A percentile compares a stretch with the other conserved stretches of the same genome.
Conservation (phyloP, 2,113 vertebrate genomes). For the Axis porcinus region DNA sequence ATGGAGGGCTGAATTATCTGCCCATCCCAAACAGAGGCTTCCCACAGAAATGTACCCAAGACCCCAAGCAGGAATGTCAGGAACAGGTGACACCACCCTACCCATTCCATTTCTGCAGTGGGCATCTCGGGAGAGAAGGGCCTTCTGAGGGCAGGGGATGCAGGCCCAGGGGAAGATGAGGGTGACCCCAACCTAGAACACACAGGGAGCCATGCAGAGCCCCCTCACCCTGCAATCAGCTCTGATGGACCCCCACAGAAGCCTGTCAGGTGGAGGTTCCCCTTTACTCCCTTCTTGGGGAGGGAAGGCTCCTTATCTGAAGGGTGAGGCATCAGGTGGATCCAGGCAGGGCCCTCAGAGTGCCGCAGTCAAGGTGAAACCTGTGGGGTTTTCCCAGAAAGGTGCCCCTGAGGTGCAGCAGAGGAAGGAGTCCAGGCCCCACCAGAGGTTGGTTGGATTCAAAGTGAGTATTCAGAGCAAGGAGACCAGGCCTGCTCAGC, state of each 20-base stretch:
- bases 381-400: not conserved
- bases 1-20: not conserved
- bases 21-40: not conserved
- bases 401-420: not conserved
- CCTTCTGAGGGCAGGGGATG: not conserved
- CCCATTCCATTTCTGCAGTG: not conserved
- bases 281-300: not conserved
- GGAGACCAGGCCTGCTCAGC: not conserved
- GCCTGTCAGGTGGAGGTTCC: not conserved
- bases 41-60: not conserved
- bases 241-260: not conserved
- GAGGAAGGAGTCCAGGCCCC: not conserved
- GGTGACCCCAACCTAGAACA: not conserved
- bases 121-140: not conserved
- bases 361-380: not conserved
- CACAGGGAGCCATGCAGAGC: not conserved
- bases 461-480: not conserved
- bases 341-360: accelerated
- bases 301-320: not conserved
- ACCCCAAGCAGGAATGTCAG: not conserved
- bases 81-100: not conserved
- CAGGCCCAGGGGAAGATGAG: not conserved
- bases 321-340: not conserved
- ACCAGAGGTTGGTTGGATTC: not conserved
- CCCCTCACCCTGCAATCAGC: not conserved